Conservation (phyloP, 2,797 vertebrate species). For the Chelmon rostratus region DNA sequence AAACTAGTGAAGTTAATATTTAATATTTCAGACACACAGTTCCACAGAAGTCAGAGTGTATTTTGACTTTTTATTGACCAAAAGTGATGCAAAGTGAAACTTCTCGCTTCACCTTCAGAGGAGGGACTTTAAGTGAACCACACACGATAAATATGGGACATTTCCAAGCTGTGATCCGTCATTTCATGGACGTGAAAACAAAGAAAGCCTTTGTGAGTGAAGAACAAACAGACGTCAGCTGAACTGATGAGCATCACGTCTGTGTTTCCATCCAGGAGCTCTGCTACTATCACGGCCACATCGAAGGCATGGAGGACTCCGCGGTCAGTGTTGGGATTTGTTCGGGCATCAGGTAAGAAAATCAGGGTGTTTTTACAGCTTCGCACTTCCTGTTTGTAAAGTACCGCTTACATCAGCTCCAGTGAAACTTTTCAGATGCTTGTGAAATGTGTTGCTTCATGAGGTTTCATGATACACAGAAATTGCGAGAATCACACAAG, state of each 20-base stretch:
- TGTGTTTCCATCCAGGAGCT: constrained; percentile 84
- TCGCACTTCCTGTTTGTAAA: neutral
- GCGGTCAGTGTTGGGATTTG: constrained; percentile 91
- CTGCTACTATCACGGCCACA: constrained; percentile 92
- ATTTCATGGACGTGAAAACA: constrained; percentile 7
- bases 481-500: no score
- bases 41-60: no score
- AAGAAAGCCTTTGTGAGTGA: constrained; percentile 5
- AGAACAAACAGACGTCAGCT: neutral
- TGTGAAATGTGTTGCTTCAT: constrained; percentile 39
- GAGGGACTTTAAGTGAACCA: neutral
- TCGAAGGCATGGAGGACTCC: constrained; percentile 85
- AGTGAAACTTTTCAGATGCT: neutral
- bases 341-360: constrained; percentile 88
- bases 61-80: no score
- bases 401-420: neutral
- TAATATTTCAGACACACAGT: no score
- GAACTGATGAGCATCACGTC: neutral
- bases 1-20: no score
- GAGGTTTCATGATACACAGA: constrained; percentile 18
- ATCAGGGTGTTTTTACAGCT: neutral
- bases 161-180: constrained; percentile 11
- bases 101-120: no score
- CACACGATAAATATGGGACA: neutral
- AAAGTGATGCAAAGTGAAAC: no score